Base-by-base conservation (phyloP, 1,140 invertebrate species). In the Coenobita brevimanus region DNA sequence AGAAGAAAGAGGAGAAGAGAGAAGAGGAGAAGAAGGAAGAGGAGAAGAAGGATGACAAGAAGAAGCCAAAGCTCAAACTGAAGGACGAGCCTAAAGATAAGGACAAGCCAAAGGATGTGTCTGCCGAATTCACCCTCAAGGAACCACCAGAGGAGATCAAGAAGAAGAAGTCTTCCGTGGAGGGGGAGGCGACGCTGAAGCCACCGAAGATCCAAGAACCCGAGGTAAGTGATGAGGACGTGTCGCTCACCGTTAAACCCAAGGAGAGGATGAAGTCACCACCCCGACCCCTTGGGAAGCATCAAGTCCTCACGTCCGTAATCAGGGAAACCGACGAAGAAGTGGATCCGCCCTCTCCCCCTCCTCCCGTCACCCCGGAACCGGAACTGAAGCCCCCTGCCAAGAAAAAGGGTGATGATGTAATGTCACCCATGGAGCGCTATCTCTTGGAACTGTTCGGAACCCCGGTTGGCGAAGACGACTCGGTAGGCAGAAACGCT, bases 161-260 rank as follows among this genome's bases (percentile, higher is more conserved):
- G 67, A 89, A 78, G 46, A 89, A 89, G 82, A 87, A 73, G 27
- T 87, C 84, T 1, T 82, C 71, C 4, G 84, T 87, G n/a, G 89
- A 82, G 46, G 80, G 50, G 43, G 80, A 83, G 21, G 89, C 79
- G 17, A 87, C 79, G 13, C n/a, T 87, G 38, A 87, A 85, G 80
- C 84, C 78, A 24, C 89, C 89, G 1, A 93, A 93, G 90, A 93
- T 93, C 82, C 76, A 60, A 6, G 93, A 93, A 82, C 75, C 71
- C 13, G 91, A 92, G n/a, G 93, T 82, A 78, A 86, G 81, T 82
- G 89, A 89, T 36, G 85, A 82, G 69, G 79, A 64, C 27, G 21
- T 43, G 64, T 50, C 73, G 27, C 76, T 87, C 30, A 87, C 85
- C 21, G 46, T 80, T 80, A 87, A 80, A 87, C 80, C 81, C n/a